Evolutionary conservation across 1,140 invertebrate genomes (phyloP).

Genomic region (Theocolax elegans): DNA sequence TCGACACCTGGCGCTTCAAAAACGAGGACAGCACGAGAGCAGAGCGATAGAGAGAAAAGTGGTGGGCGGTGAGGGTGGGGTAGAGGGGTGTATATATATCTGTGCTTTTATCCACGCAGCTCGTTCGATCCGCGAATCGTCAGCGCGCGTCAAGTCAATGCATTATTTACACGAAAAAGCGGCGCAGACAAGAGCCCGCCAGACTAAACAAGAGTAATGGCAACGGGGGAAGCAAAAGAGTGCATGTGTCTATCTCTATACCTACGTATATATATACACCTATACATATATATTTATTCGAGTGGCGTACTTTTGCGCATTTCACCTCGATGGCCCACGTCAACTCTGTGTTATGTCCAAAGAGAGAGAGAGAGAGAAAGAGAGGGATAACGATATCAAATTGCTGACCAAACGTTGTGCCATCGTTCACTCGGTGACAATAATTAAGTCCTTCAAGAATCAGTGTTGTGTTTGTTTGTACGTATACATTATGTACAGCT

Average conservation of each 20-base stretch:
- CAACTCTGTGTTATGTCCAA: no score
- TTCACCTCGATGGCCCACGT: no score
- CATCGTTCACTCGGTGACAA: not conserved
- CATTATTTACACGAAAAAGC: slow-evolving; percentile 29
- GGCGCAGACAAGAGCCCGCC: not conserved
- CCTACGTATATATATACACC: not conserved
- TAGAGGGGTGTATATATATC: not conserved
- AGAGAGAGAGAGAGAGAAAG: no score
- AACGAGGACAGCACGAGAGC: no score
- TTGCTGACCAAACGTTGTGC: not conserved
- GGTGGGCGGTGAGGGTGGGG: not conserved
- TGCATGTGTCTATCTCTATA: no score
- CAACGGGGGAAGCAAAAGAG: not conserved
- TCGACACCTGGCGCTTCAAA: not conserved
- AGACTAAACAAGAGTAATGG: slow-evolving; percentile 26
- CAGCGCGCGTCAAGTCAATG: slow-evolving; percentile 14
- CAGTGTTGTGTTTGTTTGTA: no score
- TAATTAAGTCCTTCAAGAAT: slow-evolving; percentile 3
- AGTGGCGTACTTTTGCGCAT: no score
- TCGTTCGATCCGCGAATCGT: not conserved
- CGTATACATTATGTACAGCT: no score
- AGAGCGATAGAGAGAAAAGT: not conserved
- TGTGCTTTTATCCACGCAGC: not conserved
- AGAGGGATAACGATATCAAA: slow-evolving; percentile 16
- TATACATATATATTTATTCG: no score